Evolutionary conservation across 2,888 invertebrate genomes (phyloP).

Genomic region (Ferrisia virgata): DNA sequence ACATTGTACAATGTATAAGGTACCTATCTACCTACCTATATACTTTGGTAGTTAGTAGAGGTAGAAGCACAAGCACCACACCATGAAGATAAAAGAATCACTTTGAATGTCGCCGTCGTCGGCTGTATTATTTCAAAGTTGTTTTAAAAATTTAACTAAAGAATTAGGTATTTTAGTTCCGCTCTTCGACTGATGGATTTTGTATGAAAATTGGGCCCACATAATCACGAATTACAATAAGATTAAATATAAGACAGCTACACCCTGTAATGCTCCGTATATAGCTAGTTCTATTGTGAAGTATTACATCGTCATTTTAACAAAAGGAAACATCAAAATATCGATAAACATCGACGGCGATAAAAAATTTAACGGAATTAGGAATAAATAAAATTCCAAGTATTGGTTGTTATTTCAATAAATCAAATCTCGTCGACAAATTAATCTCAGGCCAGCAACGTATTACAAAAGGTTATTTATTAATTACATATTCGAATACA

Average conservation of each 20-base stretch:
- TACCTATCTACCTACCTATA: too few relatives aligned
- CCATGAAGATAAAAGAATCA: background rate
- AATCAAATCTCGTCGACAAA: conserved; percentile 18
- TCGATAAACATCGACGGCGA: background rate
- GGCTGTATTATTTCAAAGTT: background rate
- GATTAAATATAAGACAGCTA: too few relatives aligned
- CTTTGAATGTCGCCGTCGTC: background rate
- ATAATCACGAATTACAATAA: too few relatives aligned
- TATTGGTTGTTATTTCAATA: conserved; percentile 16
- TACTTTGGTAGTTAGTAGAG: too few relatives aligned
- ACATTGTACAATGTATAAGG: background rate
- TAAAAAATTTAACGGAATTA: background rate
- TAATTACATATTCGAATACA: conserved; percentile 9
- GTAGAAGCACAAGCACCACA: background rate
- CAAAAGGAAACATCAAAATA: background rate
- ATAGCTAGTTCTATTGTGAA: too few relatives aligned
- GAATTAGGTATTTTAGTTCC: too few relatives aligned
- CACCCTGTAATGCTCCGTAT: too few relatives aligned
- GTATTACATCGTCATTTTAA: too few relatives aligned
- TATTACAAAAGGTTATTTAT: conserved; percentile 24
- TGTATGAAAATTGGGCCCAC: too few relatives aligned
- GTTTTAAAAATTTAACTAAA: too few relatives aligned
- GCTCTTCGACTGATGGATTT: too few relatives aligned
- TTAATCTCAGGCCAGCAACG: background rate
- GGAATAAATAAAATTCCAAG: background rate